These are phyloP conservation scores for Nerophis lumbriciformis DNA, from an alignment of 2,113 vertebrate species.

Conservation along the genomic window DNA sequence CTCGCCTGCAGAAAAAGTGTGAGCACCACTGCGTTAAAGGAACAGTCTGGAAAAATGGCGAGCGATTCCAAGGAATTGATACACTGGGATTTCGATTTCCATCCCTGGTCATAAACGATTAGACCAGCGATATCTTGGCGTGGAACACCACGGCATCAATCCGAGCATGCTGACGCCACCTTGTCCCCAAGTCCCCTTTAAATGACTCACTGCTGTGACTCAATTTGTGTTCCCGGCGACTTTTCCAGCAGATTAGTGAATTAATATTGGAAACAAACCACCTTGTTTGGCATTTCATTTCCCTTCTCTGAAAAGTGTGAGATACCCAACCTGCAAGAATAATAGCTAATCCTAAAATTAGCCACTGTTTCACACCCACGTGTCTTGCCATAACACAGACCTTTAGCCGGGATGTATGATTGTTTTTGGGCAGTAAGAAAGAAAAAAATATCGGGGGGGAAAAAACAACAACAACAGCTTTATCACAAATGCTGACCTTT, in stretches of 20 bases:
- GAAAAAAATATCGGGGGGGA: constrained; percentile 27
- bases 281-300: constrained; percentile 9
- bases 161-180: too few relatives aligned
- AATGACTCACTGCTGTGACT: neutral
- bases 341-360: constrained; percentile 19
- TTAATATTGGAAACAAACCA: constrained; percentile 2
- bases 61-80: too few relatives aligned
- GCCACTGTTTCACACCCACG: constrained; percentile 10
- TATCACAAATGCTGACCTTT: constrained; percentile 72
- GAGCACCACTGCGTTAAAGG: too few relatives aligned
- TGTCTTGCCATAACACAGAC: constrained; percentile 18
- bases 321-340: constrained; percentile 2
- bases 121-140: too few relatives aligned
- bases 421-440: constrained; percentile 18
- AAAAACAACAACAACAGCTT: constrained; percentile 40
- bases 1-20: too few relatives aligned
- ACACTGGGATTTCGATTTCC: too few relatives aligned
- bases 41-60: too few relatives aligned
- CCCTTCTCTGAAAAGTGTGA: constrained; percentile 10
- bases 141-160: too few relatives aligned
- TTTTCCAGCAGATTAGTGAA: neutral
- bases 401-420: constrained; percentile 35
- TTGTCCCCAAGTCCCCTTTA: too few relatives aligned
- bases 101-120: too few relatives aligned
- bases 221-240: neutral